Evolutionary conservation across 1,140 invertebrate genomes (phyloP), one percentile per base, ranked within the genome.

Genomic region (Diploscapter pachys): DNA sequence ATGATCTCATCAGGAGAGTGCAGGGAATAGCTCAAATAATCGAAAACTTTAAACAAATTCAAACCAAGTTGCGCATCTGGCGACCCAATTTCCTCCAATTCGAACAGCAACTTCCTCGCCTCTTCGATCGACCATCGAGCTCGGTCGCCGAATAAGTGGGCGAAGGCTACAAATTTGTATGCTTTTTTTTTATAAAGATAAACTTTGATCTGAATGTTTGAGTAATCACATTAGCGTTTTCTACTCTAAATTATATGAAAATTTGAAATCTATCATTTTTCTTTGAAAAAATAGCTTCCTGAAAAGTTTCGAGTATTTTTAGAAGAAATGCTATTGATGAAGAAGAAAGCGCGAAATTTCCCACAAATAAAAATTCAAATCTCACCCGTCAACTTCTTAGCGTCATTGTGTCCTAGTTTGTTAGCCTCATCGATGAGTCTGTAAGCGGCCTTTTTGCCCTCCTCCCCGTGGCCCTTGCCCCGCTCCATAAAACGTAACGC

Each of bases 101-200:
- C 90, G 78, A 91, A 88, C 85, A 97, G 96, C 69, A 91, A 91
- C 65, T 90, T 86, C 77, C 89, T 90, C 2, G 94, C 93, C 79
- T 89, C 89, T 50, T 89, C 87, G 73, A 95, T 89, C 86, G 96
- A 90, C 77, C 93, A 90, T 69, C 89, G 89, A 11, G 90, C 82
- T 71, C 88, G 86, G 54, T 89, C 88, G 3, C 95, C 95, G 79
- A 96, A 90, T 3, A 98, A 85, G 71, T 92, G 89, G 0, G 91
- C 91, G 91, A 94, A 95, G 0, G 93, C 94, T 5, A 96, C 62
- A 56, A 52, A 63, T 66, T 73, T 73, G 57, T 8, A 31, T 31
- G 31, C 1, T 31, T 31, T 31, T 31, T n/a, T n/a, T n/a, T n/a
- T n/a, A n/a, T n/a, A 31, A 31, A 31, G 31, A 31, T 1, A 96